Evolutionary conservation across 2,797 vertebrate genomes (phyloP).

Genomic region (Gymnoscopelus microlampas): DNA sequence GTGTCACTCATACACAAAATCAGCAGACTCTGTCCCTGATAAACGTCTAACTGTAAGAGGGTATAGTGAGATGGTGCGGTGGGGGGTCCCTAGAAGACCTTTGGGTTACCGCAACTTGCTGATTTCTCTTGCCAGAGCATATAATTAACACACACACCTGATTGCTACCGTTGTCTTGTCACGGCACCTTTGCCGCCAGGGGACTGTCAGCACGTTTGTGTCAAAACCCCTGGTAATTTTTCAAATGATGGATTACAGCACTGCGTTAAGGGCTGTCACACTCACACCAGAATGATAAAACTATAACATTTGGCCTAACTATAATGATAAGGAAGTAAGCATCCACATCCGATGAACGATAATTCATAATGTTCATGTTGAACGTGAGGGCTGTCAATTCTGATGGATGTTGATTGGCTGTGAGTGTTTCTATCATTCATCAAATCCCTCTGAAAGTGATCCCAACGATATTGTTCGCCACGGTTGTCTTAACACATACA

Average conservation of each 20-base stretch:
- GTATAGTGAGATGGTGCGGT: no score
- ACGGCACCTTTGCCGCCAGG: background rate
- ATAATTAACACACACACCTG: background rate
- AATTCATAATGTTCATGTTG: no score
- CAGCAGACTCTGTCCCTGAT: conserved; percentile 13
- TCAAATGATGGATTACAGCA: background rate
- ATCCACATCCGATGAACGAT: no score
- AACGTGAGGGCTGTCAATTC: no score
- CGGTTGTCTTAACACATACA: background rate
- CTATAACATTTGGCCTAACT: no score
- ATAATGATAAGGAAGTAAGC: no score
- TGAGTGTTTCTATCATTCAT: background rate
- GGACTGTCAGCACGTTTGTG: background rate
- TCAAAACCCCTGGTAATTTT: background rate
- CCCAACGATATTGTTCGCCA: background rate
- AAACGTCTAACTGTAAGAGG: background rate
- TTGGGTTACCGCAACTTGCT: background rate
- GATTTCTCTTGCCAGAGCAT: background rate
- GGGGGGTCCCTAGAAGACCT: background rate
- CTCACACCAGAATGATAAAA: no score
- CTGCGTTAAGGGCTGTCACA: background rate
- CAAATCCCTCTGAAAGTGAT: background rate
- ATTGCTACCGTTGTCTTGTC: background rate
- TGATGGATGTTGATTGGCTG: no score
- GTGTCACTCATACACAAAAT: conserved; percentile 38